These are phyloP conservation scores for Oligia fasciuncula DNA, from an alignment of 2,888 invertebrate genomes.

Conservation along the genomic window DNA sequence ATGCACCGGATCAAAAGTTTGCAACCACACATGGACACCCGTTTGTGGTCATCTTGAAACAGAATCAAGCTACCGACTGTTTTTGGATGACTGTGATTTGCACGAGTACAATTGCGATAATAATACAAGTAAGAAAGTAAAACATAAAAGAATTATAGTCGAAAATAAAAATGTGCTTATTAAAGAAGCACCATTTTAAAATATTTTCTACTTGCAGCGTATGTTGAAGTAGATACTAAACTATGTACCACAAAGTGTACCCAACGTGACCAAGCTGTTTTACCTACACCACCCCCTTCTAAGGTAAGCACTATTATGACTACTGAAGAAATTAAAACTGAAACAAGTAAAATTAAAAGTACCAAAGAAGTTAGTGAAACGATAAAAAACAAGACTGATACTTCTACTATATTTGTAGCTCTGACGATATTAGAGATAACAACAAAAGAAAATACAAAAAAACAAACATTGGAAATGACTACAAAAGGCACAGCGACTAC, in stretches of 20 bases:
- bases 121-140: slow-evolving; percentile 68
- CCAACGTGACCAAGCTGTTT: not conserved
- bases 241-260: slow-evolving; percentile 54
- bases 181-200: not conserved
- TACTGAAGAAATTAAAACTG: slow-evolving; percentile 34
- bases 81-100: slow-evolving; percentile 81
- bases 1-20: slow-evolving; percentile 73
- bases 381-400: slow-evolving; percentile 34
- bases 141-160: not conserved
- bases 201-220: slow-evolving; percentile 51
- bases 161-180: not conserved
- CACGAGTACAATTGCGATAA: slow-evolving; percentile 80
- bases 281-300: not conserved
- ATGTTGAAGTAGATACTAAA: slow-evolving; percentile 37
- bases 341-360: slow-evolving; percentile 8
- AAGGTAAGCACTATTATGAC: slow-evolving; percentile 29
- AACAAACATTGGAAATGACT: not conserved
- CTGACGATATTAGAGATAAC: slow-evolving; percentile 6
- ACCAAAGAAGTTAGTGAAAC: slow-evolving; percentile 17
- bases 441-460: not conserved
- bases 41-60: slow-evolving; percentile 73
- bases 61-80: slow-evolving; percentile 64
- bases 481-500: slow-evolving; percentile 4
- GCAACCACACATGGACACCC: slow-evolving; percentile 77
- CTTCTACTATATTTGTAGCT: slow-evolving; percentile 38